A percentile compares a stretch with the other conserved stretches of the same genome.
Conservation (phyloP, 2,113 vertebrate species). For the Rafetus swinhoei region DNA sequence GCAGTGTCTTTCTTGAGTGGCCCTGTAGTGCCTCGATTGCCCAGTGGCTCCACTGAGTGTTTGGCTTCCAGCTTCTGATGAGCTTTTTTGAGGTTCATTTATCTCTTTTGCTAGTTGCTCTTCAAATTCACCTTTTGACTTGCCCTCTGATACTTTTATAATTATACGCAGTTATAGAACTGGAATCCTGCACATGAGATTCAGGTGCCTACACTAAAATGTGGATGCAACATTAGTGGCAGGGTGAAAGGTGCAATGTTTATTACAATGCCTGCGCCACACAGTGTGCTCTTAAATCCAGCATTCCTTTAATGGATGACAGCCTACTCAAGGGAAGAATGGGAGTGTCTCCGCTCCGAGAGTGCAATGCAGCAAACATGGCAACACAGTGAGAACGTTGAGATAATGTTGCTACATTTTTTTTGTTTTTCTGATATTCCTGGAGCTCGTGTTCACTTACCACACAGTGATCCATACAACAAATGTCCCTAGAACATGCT, state of each 20-base stretch:
- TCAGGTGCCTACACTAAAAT: rapidly evolving
- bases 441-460: not conserved
- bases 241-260: not conserved
- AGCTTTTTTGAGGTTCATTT: not conserved
- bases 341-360: not conserved
- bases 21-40: not conserved
- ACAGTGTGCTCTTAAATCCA: not conserved
- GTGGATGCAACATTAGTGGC: not conserved
- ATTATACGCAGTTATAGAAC: not conserved
- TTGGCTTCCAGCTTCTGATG: not conserved
- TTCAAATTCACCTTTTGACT: not conserved
- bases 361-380: not conserved
- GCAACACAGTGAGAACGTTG: too few relatives aligned
- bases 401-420: not conserved
- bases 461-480: conserved; percentile 7
- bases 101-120: not conserved
- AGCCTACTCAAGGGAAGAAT: not conserved
- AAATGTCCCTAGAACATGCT: not conserved
- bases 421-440: not conserved
- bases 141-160: not conserved
- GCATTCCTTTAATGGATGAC: not conserved
- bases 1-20: not conserved
- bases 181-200: not conserved
- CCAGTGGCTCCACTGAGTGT: too few relatives aligned
- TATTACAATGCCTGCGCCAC: not conserved